Conservation (phyloP, 2,888 invertebrate species). For the Torymus aiolomorphi region DNA sequence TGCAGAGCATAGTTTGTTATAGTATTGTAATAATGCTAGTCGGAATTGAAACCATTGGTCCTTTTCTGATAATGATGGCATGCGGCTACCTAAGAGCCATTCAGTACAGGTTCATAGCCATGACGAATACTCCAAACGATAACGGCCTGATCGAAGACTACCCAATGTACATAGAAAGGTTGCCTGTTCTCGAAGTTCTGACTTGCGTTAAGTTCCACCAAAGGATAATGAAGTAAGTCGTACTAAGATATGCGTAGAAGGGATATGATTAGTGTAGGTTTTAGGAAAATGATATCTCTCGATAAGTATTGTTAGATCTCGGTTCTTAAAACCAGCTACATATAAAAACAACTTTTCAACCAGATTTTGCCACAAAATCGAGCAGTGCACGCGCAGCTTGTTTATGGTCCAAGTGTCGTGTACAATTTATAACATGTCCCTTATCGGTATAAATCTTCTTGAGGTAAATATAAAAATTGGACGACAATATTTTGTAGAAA, state of each 20-base stretch:
- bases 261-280: too few relatives aligned
- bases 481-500: slow-evolving; percentile 21
- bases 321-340: neutral
- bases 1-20: neutral
- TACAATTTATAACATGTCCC: neutral
- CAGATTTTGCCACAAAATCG: neutral
- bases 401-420: neutral
- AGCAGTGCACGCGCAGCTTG: neutral
- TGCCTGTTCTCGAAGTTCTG: neutral
- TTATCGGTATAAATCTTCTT: neutral
- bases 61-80: neutral
- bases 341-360: neutral
- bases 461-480: slow-evolving; percentile 13
- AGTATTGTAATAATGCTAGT: neutral
- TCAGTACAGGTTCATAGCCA: neutral
- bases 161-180: neutral
- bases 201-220: neutral
- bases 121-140: neutral
- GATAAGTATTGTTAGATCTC: too few relatives aligned
- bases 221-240: neutral
- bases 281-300: too few relatives aligned
- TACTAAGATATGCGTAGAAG: neutral
- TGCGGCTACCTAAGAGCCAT: neutral
- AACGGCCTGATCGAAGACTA: neutral
- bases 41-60: neutral